A percentile compares a stretch with the other conserved stretches of the same genome.
phyloP scores from a whole-genome alignment of 2,113 vertebrate species.

The Glaucomys volans region DNA sequence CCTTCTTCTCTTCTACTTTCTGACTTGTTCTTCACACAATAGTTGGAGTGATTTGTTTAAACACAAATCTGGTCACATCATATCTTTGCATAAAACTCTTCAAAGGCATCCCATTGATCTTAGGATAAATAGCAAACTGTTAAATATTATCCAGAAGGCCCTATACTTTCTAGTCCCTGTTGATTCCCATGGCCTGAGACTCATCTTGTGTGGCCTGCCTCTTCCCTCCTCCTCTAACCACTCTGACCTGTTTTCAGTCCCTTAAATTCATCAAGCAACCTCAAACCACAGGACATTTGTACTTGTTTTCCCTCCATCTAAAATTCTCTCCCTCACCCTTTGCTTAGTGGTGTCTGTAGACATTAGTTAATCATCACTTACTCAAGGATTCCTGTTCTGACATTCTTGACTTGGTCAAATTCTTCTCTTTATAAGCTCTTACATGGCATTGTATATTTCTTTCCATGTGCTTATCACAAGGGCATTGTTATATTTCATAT shows the following conservation, averaged over 20 bases:
- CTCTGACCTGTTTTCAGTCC: background rate
- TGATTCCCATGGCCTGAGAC: background rate
- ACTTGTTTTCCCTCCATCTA: background rate
- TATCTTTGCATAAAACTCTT: background rate
- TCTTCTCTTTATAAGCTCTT: background rate
- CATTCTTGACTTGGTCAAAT: background rate
- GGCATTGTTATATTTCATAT: background rate
- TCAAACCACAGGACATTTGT: background rate
- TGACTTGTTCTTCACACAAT: background rate
- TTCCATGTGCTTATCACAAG: background rate
- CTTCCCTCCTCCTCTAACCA: background rate
- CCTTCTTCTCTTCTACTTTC: background rate
- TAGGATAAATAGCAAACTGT: background rate
- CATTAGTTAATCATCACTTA: background rate
- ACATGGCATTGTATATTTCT: background rate
- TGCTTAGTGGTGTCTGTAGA: background rate
- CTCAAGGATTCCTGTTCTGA: background rate
- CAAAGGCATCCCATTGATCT: background rate
- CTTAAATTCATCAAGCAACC: background rate
- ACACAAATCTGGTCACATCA: background rate
- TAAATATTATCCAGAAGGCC: background rate
- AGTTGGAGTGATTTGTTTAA: constrained; percentile 13
- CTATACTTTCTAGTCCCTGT: background rate
- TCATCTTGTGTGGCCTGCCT: background rate
- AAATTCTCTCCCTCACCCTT: background rate